phyloP scores from a whole-genome alignment of 2,113 vertebrate species.

The Synodontis membranacea region DNA sequence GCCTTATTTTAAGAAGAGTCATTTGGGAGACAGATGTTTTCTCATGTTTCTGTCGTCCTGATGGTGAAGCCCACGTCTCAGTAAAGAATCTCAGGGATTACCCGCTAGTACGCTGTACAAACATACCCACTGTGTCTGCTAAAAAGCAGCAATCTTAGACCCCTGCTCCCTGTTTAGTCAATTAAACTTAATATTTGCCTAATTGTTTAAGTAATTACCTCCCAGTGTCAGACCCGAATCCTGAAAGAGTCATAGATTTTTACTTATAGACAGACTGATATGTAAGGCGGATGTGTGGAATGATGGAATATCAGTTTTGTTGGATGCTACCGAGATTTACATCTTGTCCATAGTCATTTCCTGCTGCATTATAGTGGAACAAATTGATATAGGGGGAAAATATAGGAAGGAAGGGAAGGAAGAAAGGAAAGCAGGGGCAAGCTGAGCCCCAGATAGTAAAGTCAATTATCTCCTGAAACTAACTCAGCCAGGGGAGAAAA shows the following conservation, averaged over 20 bases:
- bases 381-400: constrained; percentile 33
- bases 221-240: constrained; percentile 41
- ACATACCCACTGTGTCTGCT: constrained; percentile 46
- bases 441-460: constrained; percentile 57
- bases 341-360: constrained; percentile 43
- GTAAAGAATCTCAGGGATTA: constrained; percentile 50
- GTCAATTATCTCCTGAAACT: constrained; percentile 58
- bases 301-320: constrained; percentile 5
- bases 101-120: constrained; percentile 44
- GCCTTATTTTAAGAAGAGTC: background rate
- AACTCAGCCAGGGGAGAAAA: constrained; percentile 40
- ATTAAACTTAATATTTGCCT: constrained; percentile 59
- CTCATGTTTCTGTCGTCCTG: constrained; percentile 39
- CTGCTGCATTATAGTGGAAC: constrained; percentile 45
- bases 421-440: constrained; percentile 25
- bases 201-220: constrained; percentile 57
- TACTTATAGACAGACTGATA: constrained; percentile 13
- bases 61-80: constrained; percentile 39
- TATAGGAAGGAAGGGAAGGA: background rate
- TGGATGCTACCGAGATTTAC: constrained; percentile 46
- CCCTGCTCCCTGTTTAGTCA: constrained; percentile 53
- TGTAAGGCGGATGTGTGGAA: background rate
- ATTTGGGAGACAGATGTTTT: constrained; percentile 45
- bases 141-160: constrained; percentile 43
- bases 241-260: constrained; percentile 10